Percentiles rank a stretch among this genome's conserved stretches.
Conservation (phyloP, 2,797 vertebrate genomes). For the Tragopan temminckii region DNA sequence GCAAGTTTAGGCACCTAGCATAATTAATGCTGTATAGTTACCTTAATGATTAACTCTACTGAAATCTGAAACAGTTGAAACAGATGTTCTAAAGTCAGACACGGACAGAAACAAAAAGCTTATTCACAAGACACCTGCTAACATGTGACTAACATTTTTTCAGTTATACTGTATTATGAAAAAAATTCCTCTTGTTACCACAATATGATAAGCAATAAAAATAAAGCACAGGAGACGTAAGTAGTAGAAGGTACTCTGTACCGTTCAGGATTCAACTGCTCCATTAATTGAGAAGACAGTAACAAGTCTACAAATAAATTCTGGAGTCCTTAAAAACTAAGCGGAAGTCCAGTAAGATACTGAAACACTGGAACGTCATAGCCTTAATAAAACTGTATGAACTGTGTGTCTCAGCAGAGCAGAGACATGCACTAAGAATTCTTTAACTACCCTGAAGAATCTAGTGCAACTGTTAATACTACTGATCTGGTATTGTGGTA, state of each 20-base stretch:
- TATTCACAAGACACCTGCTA: not conserved
- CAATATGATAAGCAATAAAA: not conserved
- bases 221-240: not conserved
- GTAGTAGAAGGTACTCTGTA: not conserved
- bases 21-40: not conserved
- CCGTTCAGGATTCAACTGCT: not conserved
- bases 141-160: not conserved
- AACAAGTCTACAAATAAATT: not conserved
- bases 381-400: not conserved
- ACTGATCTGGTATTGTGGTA: not conserved
- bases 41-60: not conserved
- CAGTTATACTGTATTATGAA: not conserved
- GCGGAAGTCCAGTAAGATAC: not conserved
- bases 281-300: not conserved
- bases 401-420: not conserved
- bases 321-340: not conserved
- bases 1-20: conserved; percentile 30
- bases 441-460: not conserved
- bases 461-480: not conserved
- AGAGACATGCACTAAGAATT: not conserved
- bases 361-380: not conserved
- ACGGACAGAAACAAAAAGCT: not conserved
- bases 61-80: not conserved
- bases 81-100: not conserved
- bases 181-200: not conserved